These are phyloP conservation scores for Cryptophagus acutangulus DNA, from an alignment of 2,888 invertebrate species.

Conservation along the genomic window DNA sequence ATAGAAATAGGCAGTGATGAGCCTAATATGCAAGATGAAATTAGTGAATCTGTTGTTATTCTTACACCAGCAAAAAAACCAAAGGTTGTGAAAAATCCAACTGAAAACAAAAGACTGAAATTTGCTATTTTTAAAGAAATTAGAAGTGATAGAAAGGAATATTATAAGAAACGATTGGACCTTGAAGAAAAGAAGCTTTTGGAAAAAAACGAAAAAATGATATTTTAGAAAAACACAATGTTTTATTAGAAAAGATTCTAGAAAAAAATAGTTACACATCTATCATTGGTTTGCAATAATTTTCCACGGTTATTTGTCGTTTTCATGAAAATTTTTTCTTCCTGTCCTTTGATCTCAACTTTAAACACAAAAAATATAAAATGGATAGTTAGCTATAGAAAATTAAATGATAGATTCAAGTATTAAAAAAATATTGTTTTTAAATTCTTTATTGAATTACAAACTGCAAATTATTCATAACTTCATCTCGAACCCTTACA, in stretches of 20 bases:
- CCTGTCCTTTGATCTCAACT: neutral
- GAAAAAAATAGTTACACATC: slow-evolving; percentile 7
- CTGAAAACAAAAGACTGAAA: slow-evolving; percentile 14
- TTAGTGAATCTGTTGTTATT: too few species aligned
- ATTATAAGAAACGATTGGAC: slow-evolving; percentile 12
- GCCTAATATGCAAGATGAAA: slow-evolving; percentile 7
- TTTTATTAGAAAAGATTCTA: slow-evolving; percentile 2
- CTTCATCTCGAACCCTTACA: slow-evolving; percentile 1
- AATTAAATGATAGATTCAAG: slow-evolving; percentile 2
- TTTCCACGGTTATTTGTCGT: slow-evolving; percentile 1
- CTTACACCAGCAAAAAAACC: slow-evolving; percentile 4
- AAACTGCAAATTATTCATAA: slow-evolving; percentile 13
- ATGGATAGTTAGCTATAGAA: slow-evolving; percentile 6
- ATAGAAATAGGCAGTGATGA: too few species aligned
- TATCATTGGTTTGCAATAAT: slow-evolving; percentile 7
- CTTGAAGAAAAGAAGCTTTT: slow-evolving; percentile 10
- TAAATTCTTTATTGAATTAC: slow-evolving; percentile 7
- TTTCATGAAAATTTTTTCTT: slow-evolving; percentile 2
- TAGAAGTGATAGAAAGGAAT: slow-evolving; percentile 7
- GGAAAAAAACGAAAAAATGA: slow-evolving; percentile 4
- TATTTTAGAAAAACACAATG: slow-evolving; percentile 7
- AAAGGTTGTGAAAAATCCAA: slow-evolving; percentile 11
- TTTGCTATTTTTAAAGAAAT: neutral
- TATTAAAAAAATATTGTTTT: neutral
- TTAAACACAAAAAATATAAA: slow-evolving; percentile 4